Conservation (phyloP, 2,888 invertebrate species). For the Serripes groenlandicus region DNA sequence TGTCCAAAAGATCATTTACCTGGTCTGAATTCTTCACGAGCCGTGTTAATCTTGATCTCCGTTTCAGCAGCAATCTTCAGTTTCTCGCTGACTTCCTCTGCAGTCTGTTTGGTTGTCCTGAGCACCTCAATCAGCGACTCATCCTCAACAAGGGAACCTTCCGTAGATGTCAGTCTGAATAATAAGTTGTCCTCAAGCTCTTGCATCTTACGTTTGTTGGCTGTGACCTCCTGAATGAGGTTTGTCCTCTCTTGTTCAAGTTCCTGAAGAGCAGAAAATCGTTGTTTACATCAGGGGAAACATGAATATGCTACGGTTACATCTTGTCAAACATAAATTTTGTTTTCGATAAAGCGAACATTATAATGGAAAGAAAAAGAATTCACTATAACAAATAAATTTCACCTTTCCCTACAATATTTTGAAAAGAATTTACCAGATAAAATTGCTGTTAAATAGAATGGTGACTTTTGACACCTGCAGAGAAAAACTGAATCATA, state of each 20-base stretch:
- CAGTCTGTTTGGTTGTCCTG: slow-evolving; percentile 86
- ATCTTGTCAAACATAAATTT: too few relatives aligned
- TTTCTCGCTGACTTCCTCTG: slow-evolving; percentile 98
- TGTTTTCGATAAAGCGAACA: too few relatives aligned
- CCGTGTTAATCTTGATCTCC: slow-evolving; percentile 96
- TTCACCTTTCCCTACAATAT: too few relatives aligned
- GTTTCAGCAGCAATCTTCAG: slow-evolving; percentile 96
- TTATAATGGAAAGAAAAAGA: too few relatives aligned
- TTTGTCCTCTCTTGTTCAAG: slow-evolving; percentile 97
- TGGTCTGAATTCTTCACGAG: slow-evolving; percentile 97
- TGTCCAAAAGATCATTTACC: slow-evolving; percentile 69
- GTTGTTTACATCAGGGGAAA: too few relatives aligned
- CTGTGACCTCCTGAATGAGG: slow-evolving; percentile 97
- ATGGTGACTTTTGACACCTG: too few relatives aligned
- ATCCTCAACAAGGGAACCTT: slow-evolving; percentile 97
- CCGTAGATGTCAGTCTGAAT: slow-evolving; percentile 95
- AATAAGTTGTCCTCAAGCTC: slow-evolving; percentile 97
- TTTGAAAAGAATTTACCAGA: too few relatives aligned
- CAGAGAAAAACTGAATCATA: too few relatives aligned
- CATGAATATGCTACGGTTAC: too few relatives aligned
- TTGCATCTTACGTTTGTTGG: slow-evolving; percentile 98
- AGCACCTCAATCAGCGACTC: slow-evolving; percentile 93
- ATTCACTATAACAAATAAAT: too few relatives aligned
- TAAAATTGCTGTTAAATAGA: too few relatives aligned
- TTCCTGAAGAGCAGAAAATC: slow-evolving; percentile 88